Evolutionary conservation across 2,888 invertebrate genomes (phyloP).

Genomic region (Andricus quercusramuli): DNA sequence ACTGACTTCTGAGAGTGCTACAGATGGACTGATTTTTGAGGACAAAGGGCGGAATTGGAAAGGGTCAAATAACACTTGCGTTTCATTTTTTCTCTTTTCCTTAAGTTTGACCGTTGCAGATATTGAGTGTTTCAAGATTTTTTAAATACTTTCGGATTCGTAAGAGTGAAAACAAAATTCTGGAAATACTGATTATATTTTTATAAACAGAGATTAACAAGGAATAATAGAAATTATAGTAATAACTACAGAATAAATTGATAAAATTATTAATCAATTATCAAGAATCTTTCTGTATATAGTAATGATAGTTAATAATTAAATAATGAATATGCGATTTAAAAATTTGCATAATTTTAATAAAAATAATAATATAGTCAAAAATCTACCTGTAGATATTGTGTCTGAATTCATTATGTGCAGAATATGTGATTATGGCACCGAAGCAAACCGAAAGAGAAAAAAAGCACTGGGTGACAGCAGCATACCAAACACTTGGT

Average conservation of each 20-base stretch:
- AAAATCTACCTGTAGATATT: slow-evolving; percentile 80
- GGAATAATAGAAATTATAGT: not conserved
- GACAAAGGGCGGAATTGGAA: no score
- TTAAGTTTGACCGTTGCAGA: no score
- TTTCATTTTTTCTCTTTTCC: no score
- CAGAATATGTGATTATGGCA: slow-evolving; percentile 83
- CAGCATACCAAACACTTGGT: slow-evolving; percentile 83
- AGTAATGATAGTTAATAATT: not conserved
- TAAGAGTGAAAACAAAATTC: no score
- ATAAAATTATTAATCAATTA: not conserved
- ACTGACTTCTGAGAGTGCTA: no score
- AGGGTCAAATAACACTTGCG: no score
- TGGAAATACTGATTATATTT: no score
- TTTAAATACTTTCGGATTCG: no score
- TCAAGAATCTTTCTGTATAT: not conserved
- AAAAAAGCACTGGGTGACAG: slow-evolving; percentile 84
- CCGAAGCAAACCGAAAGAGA: slow-evolving; percentile 84
- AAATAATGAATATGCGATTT: not conserved
- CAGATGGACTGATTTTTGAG: no score
- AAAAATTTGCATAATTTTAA: not conserved
- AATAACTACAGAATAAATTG: not conserved
- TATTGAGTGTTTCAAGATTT: no score
- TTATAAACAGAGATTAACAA: not conserved
- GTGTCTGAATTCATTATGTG: slow-evolving; percentile 83
- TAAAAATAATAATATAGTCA: not conserved